Evolutionary conservation across 1,140 invertebrate species (phyloP), one percentile per base, ranked within the genome.

Genomic region (Drosophila watanabei): DNA sequence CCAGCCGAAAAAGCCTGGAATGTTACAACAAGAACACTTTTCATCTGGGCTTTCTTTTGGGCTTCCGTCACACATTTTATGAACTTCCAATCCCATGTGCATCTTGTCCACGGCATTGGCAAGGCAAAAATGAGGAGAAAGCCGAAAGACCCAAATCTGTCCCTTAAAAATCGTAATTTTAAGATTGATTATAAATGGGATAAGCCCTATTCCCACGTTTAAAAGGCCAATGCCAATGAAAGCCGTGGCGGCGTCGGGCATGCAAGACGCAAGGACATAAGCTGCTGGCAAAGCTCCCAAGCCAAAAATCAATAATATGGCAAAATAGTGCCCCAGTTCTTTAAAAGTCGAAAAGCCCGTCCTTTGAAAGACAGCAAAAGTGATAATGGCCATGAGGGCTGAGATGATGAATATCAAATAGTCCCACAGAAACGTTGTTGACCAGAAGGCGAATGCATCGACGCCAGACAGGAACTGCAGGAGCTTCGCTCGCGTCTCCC

Each of bases 391-490:
- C 30, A 92, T 92, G 0, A 95, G n/a, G 16, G 94, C 92, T 0
- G 95, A 94, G 0, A 95, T 24, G 5, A 95, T 80, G 61, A 96
- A 94, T 56, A 95, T 96, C 11, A 96, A 81, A 82, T 95, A 94
- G 85, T 98, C 97, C 96, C 96, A 97, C 0, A 96, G 24, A 30
- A 96, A 95, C 2, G 95, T 95, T 2, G 95, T 94, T 0, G 94
- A 46, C 97, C 97, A 98, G 92, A 96, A 96, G 2, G 95, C 94
- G 9, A 94, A 93, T 0, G 96, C 95, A 49, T 95, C 95, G 0
- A 96, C 96, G 1, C 97, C 97, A 45, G 96, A 97, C 9, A 98
- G 96, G 83, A 96, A 94, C 59, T 95, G 94, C 4, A 94, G 92
- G 0, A 95, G 85, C 75, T 95, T 95, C 24, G 94, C 94, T 1